Evolutionary conservation across 2,113 vertebrate species (phyloP), one percentile per base, ranked within the genome.

Genomic region (Embiotoca jacksoni): DNA sequence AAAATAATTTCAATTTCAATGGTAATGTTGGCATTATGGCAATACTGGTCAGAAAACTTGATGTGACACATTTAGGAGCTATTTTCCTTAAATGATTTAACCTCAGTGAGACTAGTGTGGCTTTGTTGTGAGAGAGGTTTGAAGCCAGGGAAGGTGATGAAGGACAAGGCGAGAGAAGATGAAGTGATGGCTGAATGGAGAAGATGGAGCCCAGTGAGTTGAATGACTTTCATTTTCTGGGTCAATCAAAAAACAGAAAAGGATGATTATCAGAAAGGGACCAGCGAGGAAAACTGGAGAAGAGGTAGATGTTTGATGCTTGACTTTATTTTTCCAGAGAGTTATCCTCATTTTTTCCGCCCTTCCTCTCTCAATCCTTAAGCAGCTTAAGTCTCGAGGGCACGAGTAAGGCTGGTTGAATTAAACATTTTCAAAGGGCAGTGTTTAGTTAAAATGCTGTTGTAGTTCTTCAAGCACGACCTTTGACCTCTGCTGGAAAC

Each of bases 371-470:
- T 76, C 44, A 15, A 7, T 30, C 53, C 11, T 46, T 55, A 14
- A 53, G 16, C 14, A 11, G 5, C 44, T 36, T 23, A 23, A 7
- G 37, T 63, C 35, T 79, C 62, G 2, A 1, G 7, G 47, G 58
- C 30, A 5, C 1, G 7, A 52, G 11, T 6, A 7, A 14, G 13
- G 15, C 50, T 63, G 58, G 36, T 49, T 84, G 81, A 79, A 86
- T 83, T 56, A 78, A 81, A 85, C 64, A 83, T 83, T 83, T 75
- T 68, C 2, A n/a, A 7, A 10, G 7, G 33, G 39, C 59, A 35
- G 11, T 1, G 6, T 5, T 58, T 55, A 53, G 7, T 71, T 69
- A 35, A 72, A 81, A 81, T 63, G 70, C 36, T 0, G 10, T 6
- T 32, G 31, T 7, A 6, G 30, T 71, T 44, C 59, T 53, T 74